A percentile compares a stretch with the other conserved stretches of the same genome.
phyloP scores from a whole-genome alignment of 2,797 vertebrate species.

The Rhabdophis nuchalis region DNA sequence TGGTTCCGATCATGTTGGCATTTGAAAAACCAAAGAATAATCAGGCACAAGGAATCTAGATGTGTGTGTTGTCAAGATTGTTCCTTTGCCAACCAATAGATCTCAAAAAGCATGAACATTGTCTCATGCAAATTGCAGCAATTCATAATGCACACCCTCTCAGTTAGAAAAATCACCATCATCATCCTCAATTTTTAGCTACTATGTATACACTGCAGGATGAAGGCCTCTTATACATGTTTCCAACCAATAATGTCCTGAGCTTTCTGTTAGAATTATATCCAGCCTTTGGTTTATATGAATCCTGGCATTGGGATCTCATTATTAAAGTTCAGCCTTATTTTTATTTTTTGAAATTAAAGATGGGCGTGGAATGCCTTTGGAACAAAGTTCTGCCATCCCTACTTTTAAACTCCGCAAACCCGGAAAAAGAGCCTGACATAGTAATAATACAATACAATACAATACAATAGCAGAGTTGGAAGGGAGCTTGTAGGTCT shows the following conservation, averaged over 20 bases:
- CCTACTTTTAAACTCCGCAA: neutral
- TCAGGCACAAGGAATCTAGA: neutral
- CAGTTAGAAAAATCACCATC: neutral
- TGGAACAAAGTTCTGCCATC: neutral
- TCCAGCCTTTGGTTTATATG: neutral
- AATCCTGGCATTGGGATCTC: neutral
- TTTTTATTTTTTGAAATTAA: neutral
- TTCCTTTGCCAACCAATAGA: neutral
- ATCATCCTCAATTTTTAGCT: neutral
- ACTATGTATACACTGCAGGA: neutral
- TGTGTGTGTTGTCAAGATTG: neutral
- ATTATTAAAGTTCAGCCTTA: neutral
- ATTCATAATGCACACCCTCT: neutral
- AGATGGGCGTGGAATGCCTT: neutral
- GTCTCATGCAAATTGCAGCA: neutral
- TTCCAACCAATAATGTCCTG: neutral
- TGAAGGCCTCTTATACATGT: neutral
- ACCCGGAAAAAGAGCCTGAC: neutral
- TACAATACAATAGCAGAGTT: no score
- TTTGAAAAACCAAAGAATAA: neutral
- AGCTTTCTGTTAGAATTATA: neutral
- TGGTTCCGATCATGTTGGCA: neutral
- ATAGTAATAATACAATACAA: no score
- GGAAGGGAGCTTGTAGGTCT: no score
- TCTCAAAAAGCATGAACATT: neutral